Conservation (phyloP, 2,888 invertebrate genomes). For the Tigriopus californicus region DNA sequence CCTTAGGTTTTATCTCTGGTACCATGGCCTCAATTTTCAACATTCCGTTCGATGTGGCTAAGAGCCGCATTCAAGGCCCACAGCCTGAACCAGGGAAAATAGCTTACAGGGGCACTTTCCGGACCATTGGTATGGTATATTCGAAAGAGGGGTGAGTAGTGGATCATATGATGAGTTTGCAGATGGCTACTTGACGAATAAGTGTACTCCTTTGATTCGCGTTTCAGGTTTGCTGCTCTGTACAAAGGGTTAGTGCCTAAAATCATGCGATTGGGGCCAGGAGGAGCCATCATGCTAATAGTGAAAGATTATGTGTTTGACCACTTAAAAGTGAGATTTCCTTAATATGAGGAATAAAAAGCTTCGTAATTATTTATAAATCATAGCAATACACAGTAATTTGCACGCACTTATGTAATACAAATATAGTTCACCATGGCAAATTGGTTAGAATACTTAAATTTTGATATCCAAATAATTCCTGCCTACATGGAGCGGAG, state of each 20-base stretch:
- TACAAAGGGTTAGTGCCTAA: conserved; percentile 85
- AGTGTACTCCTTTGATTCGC: conserved; percentile 21
- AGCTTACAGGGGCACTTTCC: conserved; percentile 57
- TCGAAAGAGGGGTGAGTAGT: conserved; percentile 62
- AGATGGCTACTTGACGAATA: too few species aligned
- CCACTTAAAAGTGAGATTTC: conserved; percentile 40
- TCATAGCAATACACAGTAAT: too few species aligned
- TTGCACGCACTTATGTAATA: too few species aligned
- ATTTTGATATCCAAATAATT: too few species aligned
- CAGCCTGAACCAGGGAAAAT: conserved; percentile 50
- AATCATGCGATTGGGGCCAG: conserved; percentile 73
- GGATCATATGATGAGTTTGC: conserved; percentile 12
- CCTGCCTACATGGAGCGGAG: too few species aligned
- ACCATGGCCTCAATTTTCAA: conserved; percentile 67
- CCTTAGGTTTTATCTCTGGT: conserved; percentile 70
- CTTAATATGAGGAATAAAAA: conserved; percentile 17
- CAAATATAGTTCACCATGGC: too few species aligned
- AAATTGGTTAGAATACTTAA: too few species aligned
- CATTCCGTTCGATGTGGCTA: conserved; percentile 90
- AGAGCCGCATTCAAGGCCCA: conserved; percentile 83
- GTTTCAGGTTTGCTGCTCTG: conserved; percentile 54
- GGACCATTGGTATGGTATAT: conserved; percentile 51
- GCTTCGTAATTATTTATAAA: not conserved
- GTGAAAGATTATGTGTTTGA: conserved; percentile 72
- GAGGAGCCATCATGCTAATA: conserved; percentile 84